Base-by-base conservation (phyloP, 2,888 invertebrate species). In the Idaea aversata region DNA sequence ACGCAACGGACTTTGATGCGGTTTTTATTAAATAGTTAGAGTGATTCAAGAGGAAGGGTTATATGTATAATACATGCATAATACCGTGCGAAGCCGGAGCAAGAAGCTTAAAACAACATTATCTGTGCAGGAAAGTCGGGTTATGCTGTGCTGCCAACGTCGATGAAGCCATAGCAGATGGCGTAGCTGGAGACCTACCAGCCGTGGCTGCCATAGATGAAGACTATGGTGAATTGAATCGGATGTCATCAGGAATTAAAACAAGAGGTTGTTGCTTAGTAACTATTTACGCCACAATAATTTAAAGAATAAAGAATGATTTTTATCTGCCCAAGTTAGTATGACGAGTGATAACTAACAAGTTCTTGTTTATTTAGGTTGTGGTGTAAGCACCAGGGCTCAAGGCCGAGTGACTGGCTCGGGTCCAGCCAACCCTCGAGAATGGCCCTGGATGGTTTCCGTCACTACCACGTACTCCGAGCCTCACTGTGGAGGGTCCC, bases 401-500 rank as follows among this genome's bases (percentile, higher is more conserved):
- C 90, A 88, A 63, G 79, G 93, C 0, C 93, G 95, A 36, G 92
- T 95, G 38, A 91, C 94, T 7, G 95, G 95, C 0, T 94, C 96
- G 0, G 87, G 94, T 34, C 94, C 94, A 0, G 95, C 96, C 0
- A 94, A 95, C 77, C 93, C 94, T 0, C 93, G 94, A 61, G 96
- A 96, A 79, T 97, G 97, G 96, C 96, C 96, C 0, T 97, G 97
- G 98, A 96, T 97, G 94, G 97, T 95, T 0, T 97, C 96, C 1
- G 84, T 98, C 67, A 93, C 97, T 15, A 94, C 95, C 0, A 88
- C 90, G 4, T 93, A 94, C 34, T 85, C 90, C 63, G 91, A 94
- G 57, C 94, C 95, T 80, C 96, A 95, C 88, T 98, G 97, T 81
- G 97, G 97, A 0, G 98, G 97, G 0, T 95, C 95, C 0, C 93